Conservation (phyloP, 1,140 invertebrate genomes). For the Epicauta chinensis region DNA sequence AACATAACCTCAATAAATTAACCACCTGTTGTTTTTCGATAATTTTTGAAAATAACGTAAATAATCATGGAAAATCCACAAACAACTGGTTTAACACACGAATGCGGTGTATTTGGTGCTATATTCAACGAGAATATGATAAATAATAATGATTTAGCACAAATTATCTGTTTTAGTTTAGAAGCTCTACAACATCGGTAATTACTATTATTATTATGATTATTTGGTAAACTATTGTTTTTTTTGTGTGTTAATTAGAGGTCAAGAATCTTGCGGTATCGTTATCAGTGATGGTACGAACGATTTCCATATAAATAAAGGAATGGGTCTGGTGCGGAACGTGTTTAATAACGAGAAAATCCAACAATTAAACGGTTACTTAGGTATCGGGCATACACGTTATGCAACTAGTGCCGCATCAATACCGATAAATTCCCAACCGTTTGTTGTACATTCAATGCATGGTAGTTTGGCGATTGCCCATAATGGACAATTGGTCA, state of each 20-base stretch:
- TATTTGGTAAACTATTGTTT: not conserved
- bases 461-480: slow-evolving; percentile 91
- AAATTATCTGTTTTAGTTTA: slow-evolving; percentile 81
- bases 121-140: slow-evolving; percentile 81
- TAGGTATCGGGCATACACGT: slow-evolving; percentile 90
- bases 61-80: not conserved
- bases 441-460: slow-evolving; percentile 94
- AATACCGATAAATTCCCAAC: slow-evolving; percentile 89
- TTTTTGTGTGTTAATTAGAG: slow-evolving; percentile 51
- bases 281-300: slow-evolving; percentile 81
- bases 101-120: slow-evolving; percentile 92
- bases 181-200: slow-evolving; percentile 92
- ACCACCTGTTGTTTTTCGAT: too few relatives aligned
- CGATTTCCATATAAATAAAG: slow-evolving; percentile 81
- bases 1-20: too few relatives aligned
- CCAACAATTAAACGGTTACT: slow-evolving; percentile 76
- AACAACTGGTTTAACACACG: slow-evolving; percentile 52
- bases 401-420: slow-evolving; percentile 93
- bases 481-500: slow-evolving; percentile 96
- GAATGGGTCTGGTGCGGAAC: slow-evolving; percentile 91
- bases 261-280: slow-evolving; percentile 94
- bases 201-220: not conserved
- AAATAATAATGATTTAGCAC: slow-evolving; percentile 57
- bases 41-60: too few relatives aligned
- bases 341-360: slow-evolving; percentile 89